phyloP scores from a whole-genome alignment of 2,888 invertebrate genomes.

The Thymelicus acteon region DNA sequence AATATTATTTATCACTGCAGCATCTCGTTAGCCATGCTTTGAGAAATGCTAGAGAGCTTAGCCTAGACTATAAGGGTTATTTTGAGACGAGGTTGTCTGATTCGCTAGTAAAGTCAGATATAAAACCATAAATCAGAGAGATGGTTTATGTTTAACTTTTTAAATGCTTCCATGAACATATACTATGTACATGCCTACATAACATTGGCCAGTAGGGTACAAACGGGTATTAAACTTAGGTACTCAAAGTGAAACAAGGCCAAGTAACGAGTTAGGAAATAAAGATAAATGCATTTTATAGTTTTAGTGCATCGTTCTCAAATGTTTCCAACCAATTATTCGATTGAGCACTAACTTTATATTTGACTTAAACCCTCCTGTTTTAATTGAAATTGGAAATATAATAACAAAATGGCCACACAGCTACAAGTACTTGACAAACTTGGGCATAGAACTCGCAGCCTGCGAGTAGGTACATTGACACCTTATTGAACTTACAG shows the following conservation, averaged over 20 bases:
- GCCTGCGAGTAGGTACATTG: conserved; percentile 22
- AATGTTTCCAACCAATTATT: conserved; percentile 2
- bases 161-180: no score
- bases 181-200: no score
- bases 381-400: conserved; percentile 28
- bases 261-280: no score
- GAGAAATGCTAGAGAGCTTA: conserved; percentile 1
- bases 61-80: background rate
- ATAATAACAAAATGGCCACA: conserved; percentile 32
- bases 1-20: conserved; percentile 1
- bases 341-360: background rate
- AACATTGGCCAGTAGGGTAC: no score
- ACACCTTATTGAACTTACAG: conserved; percentile 15
- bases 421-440: conserved; percentile 26
- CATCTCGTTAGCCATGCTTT: conserved; percentile 2
- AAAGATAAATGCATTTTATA: background rate
- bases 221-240: no score
- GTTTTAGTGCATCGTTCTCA: background rate
- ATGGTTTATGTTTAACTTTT: background rate
- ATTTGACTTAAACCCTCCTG: background rate
- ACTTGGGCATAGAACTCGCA: conserved; percentile 24
- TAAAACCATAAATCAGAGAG: background rate
- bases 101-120: background rate
- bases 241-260: no score
- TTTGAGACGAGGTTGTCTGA: background rate